Percentiles rank a stretch among this genome's conserved stretches.
These are phyloP conservation scores for Carcinoscorpius rotundicauda DNA, from an alignment of 1,140 invertebrate species.

Conservation along the genomic window DNA sequence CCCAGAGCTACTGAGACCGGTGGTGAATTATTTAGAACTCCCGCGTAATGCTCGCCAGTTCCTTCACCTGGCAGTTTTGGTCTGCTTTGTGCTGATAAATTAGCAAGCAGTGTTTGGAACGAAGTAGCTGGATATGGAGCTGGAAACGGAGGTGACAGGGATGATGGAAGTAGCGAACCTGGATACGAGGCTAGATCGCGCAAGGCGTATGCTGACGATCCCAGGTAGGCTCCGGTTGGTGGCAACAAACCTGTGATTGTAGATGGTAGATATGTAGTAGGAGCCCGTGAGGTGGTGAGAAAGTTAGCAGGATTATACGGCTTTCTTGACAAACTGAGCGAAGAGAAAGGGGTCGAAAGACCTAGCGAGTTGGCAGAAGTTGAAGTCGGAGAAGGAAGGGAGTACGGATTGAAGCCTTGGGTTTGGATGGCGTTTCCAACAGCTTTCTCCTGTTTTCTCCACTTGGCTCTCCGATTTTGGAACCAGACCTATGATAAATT, in stretches of 20 bases:
- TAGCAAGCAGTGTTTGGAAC: conserved; percentile 70
- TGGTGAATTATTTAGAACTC: too few relatives aligned
- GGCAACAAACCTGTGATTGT: conserved; percentile 9
- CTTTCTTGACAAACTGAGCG: conserved; percentile 10
- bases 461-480: conserved; percentile 85
- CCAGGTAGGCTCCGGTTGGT: not conserved
- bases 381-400: not conserved
- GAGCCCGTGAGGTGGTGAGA: conserved; percentile 6
- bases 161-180: not conserved
- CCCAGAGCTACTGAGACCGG: too few relatives aligned
- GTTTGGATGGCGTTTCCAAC: conserved; percentile 11
- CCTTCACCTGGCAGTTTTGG: conserved; percentile 28
- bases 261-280: conserved; percentile 12
- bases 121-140: conserved; percentile 41
- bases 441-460: conserved; percentile 51
- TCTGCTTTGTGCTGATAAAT: conserved; percentile 52
- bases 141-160: not conserved
- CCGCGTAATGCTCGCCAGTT: too few relatives aligned
- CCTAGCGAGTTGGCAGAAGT: conserved; percentile 13
- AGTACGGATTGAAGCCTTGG: conserved; percentile 18
- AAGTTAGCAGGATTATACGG: conserved; percentile 10
- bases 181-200: conserved; percentile 14
- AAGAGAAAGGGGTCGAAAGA: conserved; percentile 9
- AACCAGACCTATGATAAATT: conserved; percentile 66
- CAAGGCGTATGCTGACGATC: conserved; percentile 4